Conservation (phyloP, 2,797 vertebrate species). For the Triplophysa bombifrons region DNA sequence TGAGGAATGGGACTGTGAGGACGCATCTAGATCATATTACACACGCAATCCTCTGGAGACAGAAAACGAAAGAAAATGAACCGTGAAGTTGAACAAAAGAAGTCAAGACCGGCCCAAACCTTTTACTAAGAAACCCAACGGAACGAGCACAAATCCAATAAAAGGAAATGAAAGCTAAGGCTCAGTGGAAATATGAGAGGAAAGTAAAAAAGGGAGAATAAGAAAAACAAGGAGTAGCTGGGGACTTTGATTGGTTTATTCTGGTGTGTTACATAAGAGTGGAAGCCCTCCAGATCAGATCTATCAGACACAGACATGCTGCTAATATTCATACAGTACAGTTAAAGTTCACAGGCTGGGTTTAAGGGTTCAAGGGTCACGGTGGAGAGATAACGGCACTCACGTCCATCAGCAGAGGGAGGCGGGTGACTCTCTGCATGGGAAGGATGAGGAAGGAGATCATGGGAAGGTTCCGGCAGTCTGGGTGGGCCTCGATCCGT, state of each 20-base stretch:
- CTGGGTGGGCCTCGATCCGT: slow-evolving; percentile 87
- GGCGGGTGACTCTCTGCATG: slow-evolving; percentile 96
- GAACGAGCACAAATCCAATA: neutral
- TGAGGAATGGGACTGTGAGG: slow-evolving; percentile 48
- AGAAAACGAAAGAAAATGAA: slow-evolving; percentile 1
- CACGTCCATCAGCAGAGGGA: slow-evolving; percentile 97
- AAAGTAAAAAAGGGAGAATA: slow-evolving; percentile 24
- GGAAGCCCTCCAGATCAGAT: slow-evolving; percentile 35
- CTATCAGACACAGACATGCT: slow-evolving; percentile 12
- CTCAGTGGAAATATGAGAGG: neutral
- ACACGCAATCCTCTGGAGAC: neutral
- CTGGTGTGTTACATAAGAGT: slow-evolving; percentile 60
- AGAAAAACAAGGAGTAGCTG: slow-evolving; percentile 34
- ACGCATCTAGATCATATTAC: slow-evolving; percentile 26
- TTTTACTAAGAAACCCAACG: neutral
- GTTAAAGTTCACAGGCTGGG: neutral
- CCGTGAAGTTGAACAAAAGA: neutral
- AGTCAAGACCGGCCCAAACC: neutral
- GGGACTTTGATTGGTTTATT: slow-evolving; percentile 23
- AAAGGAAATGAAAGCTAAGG: neutral
- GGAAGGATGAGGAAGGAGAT: slow-evolving; percentile 98
- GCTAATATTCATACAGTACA: neutral
- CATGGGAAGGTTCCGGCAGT: slow-evolving; percentile 93
- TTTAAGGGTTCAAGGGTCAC: neutral
- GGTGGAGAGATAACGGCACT: slow-evolving; percentile 63